A percentile compares a stretch with the other conserved stretches of the same genome.
Evolutionary conservation across 2,888 invertebrate species (phyloP).

Genomic region (Cephalotes varians): DNA sequence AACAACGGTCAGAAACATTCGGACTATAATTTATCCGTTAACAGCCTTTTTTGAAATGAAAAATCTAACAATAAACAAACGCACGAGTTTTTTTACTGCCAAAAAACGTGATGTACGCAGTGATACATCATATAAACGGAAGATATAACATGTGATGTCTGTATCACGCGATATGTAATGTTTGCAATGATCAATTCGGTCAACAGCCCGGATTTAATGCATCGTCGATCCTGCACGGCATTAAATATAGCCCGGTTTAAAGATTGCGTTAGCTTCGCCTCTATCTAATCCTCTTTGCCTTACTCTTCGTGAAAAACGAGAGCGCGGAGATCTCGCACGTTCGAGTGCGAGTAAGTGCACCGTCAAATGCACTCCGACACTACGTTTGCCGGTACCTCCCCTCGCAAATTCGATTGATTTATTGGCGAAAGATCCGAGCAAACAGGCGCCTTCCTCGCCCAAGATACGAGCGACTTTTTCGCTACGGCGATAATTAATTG

Average conservation of each 20-base stretch:
- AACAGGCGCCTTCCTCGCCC: constrained; percentile 18
- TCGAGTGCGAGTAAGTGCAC: constrained; percentile 49
- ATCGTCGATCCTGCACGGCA: not conserved
- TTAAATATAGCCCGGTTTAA: constrained; percentile 30
- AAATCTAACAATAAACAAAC: not conserved
- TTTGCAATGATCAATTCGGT: not conserved
- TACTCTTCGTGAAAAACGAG: constrained; percentile 27
- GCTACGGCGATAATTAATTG: constrained; percentile 39
- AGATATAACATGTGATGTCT: not conserved
- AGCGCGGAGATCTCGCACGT: constrained; percentile 28
- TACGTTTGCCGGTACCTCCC: not conserved
- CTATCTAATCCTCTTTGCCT: constrained; percentile 34
- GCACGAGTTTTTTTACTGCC: not conserved
- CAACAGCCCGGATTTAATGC: constrained; percentile 8
- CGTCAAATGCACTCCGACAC: constrained; percentile 44
- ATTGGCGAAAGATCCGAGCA: constrained; percentile 33
- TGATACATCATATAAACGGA: not conserved
- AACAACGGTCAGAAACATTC: not conserved
- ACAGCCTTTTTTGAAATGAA: not conserved
- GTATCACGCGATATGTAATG: not conserved
- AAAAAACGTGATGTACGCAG: not conserved
- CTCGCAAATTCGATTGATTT: constrained; percentile 47
- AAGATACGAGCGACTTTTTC: constrained; percentile 42
- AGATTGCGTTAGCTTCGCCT: constrained; percentile 10
- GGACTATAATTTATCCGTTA: constrained; percentile 1